These are phyloP conservation scores for Nymphicus hollandicus DNA, from an alignment of 2,113 vertebrate genomes.

Conservation along the genomic window DNA sequence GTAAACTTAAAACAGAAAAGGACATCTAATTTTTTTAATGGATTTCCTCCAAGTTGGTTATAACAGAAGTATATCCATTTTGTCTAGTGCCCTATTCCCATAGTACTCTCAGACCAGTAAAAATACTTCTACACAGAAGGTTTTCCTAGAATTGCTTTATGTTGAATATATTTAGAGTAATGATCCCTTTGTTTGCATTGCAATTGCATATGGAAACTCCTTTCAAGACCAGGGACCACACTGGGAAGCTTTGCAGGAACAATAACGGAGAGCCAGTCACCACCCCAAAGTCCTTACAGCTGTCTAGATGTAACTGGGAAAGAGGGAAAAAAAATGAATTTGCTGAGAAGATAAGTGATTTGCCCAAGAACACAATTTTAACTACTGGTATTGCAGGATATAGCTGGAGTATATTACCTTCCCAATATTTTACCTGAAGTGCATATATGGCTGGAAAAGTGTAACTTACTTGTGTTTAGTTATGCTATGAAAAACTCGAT, in stretches of 20 bases:
- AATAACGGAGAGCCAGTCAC: background rate
- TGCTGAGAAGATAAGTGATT: background rate
- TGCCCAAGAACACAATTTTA: background rate
- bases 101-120: background rate
- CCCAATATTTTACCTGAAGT: background rate
- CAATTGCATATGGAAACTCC: background rate
- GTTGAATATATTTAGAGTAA: background rate
- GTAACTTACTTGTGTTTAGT: background rate
- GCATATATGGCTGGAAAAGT: background rate
- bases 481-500: background rate
- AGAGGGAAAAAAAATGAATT: background rate
- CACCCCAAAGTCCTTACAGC: background rate
- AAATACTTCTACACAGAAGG: background rate
- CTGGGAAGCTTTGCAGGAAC: background rate
- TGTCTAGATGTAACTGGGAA: background rate
- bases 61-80: background rate
- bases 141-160: background rate
- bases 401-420: background rate
- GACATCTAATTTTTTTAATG: slow-evolving; percentile 29
- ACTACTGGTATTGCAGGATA: background rate
- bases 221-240: slow-evolving; percentile 8
- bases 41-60: slow-evolving; percentile 22
- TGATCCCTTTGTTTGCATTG: background rate
- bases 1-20: slow-evolving; percentile 61
- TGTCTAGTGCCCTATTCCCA: background rate